Evolutionary conservation across 2,113 vertebrate species (phyloP), one percentile per base, ranked within the genome.

Genomic region (Cyprinodon variegatus): DNA sequence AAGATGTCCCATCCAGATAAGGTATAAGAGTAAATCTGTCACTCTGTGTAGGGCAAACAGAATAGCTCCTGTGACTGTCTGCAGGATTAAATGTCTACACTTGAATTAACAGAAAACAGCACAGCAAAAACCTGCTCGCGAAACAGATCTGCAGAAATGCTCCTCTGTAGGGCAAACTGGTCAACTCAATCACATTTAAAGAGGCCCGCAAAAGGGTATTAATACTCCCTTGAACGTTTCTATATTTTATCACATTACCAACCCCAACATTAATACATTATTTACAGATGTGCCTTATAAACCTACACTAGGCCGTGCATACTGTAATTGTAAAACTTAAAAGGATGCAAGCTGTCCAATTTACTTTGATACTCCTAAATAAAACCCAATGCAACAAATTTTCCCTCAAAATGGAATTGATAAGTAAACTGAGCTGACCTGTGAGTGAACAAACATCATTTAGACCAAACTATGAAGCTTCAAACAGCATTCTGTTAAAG

Each of bases 21-120:
- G 13, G 20, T 68, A n/a, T 36, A 43, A 53, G 17, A 66, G 38
- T 64, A 53, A 65, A 65, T 70, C 29, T 62, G 15, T 60, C 37
- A 37, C 17, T 13, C 39, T 1, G 12, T 11, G 10, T 60, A 0
- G 11, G n/a, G 17, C 36, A 9, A 14, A 37, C 17, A 57, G 50
- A 14, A 57, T n/a, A 38, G 17, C 12, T 66, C n/a, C 43, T 74
- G 36, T 67, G 41, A 43, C 53, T 45, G 57, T 59, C 22, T 40
- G 36, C 38, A 39, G 48, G 61, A 70, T 6, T 68, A 60, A 70
- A 3, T 43, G 20, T 8, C 8, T 46, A 6, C 46, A 20, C 41
- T 38, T 43, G 17, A 20, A 36, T 14, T 38, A 62, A 71, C 41
- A 17, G 17, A n/a, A 20, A 50, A 57, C 48, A 70, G 50, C 20